A percentile compares a stretch with the other conserved stretches of the same genome.
Conservation (phyloP, 2,113 vertebrate species). For the Centropus unirufus region DNA sequence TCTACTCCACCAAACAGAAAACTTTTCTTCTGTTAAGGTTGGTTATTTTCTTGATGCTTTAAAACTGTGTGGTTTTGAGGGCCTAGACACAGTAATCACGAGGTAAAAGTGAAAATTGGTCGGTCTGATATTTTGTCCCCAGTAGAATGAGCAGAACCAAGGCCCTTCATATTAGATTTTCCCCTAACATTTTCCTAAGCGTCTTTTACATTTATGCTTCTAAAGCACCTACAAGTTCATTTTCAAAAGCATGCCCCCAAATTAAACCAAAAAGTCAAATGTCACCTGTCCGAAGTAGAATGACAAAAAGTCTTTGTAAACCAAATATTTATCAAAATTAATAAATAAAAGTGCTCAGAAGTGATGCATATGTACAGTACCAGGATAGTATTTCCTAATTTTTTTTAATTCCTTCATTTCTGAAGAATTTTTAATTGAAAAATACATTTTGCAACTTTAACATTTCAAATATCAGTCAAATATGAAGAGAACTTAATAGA, state of each 20-base stretch:
- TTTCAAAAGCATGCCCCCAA: background rate
- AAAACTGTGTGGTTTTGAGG: background rate
- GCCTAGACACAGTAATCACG: background rate
- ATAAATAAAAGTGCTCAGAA: background rate
- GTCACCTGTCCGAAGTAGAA: background rate
- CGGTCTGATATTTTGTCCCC: background rate
- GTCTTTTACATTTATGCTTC: background rate
- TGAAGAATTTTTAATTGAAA: background rate
- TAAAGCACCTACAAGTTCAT: accelerated
- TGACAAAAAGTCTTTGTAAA: background rate
- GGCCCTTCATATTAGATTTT: background rate
- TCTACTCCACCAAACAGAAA: background rate
- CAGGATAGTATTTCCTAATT: background rate
- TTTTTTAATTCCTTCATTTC: background rate
- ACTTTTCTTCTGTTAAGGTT: background rate
- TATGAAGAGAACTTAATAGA: background rate
- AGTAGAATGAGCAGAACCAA: background rate
- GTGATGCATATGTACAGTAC: background rate
- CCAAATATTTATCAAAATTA: background rate
- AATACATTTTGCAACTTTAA: background rate
- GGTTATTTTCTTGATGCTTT: background rate
- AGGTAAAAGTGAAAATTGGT: background rate
- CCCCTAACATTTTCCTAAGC: background rate
- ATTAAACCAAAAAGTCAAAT: background rate
- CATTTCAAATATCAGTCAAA: background rate